Conservation (phyloP, 2,113 vertebrate genomes). For the Sigmodon hispidus region DNA sequence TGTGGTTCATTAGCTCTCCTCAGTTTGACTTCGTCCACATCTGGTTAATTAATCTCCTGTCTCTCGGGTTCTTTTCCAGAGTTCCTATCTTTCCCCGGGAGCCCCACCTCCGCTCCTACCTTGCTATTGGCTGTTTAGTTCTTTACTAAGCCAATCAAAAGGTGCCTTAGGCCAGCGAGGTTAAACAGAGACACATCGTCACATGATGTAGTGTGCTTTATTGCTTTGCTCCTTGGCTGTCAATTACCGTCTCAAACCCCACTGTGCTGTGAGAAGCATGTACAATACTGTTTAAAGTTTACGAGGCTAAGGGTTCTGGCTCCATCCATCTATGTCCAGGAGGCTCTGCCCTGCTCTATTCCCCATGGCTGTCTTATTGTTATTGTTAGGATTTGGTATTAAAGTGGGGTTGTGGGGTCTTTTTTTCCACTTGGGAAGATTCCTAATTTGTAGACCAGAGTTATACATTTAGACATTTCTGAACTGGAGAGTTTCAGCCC, state of each 20-base stretch:
- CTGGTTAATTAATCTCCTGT: not conserved
- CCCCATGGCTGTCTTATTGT: not conserved
- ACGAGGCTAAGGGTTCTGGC: not conserved
- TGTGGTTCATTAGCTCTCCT: not conserved
- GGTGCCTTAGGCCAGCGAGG: not conserved
- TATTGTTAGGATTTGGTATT: not conserved
- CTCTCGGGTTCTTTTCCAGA: not conserved
- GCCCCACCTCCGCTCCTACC: not conserved
- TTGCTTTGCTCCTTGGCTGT: not conserved
- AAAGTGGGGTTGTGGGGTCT: not conserved
- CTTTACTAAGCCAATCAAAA: not conserved
- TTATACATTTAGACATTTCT: conserved; percentile 49
- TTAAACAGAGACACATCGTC: not conserved
- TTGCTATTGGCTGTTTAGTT: not conserved
- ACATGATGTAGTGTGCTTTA: not conserved
- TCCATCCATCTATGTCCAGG: conserved; percentile 16
- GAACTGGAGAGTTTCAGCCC: not conserved
- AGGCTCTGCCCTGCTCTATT: not conserved
- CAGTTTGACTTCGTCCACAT: not conserved
- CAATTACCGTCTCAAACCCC: conserved; percentile 3
- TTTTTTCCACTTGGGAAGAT: not conserved
- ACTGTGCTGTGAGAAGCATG: not conserved
- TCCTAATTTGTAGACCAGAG: not conserved
- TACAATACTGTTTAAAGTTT: conserved; percentile 36
- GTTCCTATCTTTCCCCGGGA: not conserved